Base-by-base conservation (phyloP, 1,140 invertebrate genomes). In the Drosophila pseudoobscura region DNA sequence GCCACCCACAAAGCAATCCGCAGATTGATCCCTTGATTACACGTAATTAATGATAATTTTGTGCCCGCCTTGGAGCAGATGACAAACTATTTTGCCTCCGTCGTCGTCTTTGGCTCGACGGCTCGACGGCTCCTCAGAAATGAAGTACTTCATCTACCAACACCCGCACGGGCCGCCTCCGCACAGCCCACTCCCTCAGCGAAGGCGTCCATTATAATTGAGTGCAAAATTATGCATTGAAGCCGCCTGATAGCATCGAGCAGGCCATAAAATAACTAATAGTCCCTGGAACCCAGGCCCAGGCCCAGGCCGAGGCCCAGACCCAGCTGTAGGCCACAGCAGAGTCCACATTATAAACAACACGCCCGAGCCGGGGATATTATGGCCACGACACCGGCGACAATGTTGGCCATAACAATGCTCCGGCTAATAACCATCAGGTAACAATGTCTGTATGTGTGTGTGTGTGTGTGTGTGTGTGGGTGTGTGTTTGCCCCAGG, bases 221-320 rank as follows among this genome's bases (percentile, higher is more conserved):
- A 88, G 82, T 87, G 82, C 83, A 87, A 88, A 87, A 87, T 87
- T 87, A 87, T 87, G 82, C 82, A 87, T 87, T 87, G 82, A 78
- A 87, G 66, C 52, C 66, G 64, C 39, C 70, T 73, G 79, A 82
- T 82, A 78, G 44, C 61, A 84, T 83, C 80, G 71, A 75, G 78
- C 24, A 59, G 57, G 61, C 75, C 65, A 80, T 87, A 88, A 78
- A 87, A 82, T 77, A 88, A 78, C 77, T 80, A 87, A 80, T 80
- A 26, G 24, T 26, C 24, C 24, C 24, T 26, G 24, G 24, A 4
- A 26, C 24, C 24, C 24, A 5, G 24, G 45, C 47, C 6, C 29
- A 73, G 69, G 51, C 59, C 47, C 35, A 44, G 56, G 56, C 17
- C 17, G 0, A 17, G 17, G 59, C 29, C 24, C 31, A 43, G 57